These are phyloP conservation scores for Punctoribates punctum DNA, from an alignment of 2,888 invertebrate genomes.

Conservation along the genomic window DNA sequence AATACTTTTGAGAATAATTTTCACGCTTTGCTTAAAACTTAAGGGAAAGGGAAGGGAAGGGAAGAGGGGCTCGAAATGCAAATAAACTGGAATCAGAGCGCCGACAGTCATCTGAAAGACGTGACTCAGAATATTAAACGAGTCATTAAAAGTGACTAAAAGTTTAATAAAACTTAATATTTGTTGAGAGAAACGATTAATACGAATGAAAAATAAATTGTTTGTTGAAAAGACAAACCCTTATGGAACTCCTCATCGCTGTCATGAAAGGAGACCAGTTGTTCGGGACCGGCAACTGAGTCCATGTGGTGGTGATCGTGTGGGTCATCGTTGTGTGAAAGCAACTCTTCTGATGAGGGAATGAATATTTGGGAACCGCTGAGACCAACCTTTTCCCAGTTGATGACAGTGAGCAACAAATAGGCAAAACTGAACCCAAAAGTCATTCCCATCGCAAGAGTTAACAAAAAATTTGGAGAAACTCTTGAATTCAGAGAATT, in stretches of 20 bases:
- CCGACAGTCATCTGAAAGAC: no score
- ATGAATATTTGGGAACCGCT: neutral
- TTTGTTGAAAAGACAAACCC: neutral
- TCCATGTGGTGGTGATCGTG: conserved; percentile 52
- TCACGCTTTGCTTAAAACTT: neutral
- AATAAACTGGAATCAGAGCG: no score
- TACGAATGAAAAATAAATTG: neutral
- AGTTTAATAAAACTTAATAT: neutral
- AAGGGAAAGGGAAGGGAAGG: neutral
- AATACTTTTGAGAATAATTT: neutral
- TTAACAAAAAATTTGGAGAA: conserved; percentile 56
- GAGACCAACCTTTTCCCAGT: conserved; percentile 47
- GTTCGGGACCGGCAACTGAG: conserved; percentile 54
- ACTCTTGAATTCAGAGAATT: neutral
- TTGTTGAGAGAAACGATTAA: neutral
- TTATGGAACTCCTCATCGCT: conserved; percentile 65
- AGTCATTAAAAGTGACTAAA: no score
- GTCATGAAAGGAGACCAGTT: conserved; percentile 57
- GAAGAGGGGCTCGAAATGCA: no score
- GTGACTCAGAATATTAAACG: no score
- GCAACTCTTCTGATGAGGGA: conserved; percentile 50
- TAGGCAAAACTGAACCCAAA: conserved; percentile 75
- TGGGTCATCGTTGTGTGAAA: conserved; percentile 51
- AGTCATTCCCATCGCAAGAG: conserved; percentile 67
- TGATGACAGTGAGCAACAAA: conserved; percentile 59